Conservation (phyloP, 1,140 invertebrate genomes). For the Orchestia grillus region DNA sequence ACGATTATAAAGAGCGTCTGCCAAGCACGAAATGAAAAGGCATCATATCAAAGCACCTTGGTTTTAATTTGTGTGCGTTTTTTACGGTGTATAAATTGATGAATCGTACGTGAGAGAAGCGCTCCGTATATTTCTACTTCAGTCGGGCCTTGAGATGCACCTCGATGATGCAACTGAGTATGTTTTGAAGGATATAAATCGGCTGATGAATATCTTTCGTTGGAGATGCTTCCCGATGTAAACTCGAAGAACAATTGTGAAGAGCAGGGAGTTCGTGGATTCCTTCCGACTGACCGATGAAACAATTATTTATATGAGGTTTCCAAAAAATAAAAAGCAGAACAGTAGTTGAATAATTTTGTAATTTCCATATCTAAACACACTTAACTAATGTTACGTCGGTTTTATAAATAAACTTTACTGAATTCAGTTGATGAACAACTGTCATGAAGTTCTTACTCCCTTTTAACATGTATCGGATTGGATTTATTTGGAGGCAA, state of each 20-base stretch:
- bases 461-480: too few relatives aligned
- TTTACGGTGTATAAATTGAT: not conserved
- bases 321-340: not conserved
- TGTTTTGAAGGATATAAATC: not conserved
- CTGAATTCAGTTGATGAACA: too few relatives aligned
- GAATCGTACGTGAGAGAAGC: not conserved
- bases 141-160: not conserved
- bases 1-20: conserved; percentile 14
- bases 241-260: not conserved
- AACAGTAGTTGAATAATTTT: not conserved
- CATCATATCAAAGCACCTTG: not conserved
- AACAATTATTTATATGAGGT: too few relatives aligned
- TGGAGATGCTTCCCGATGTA: not conserved
- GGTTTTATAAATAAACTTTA: too few relatives aligned
- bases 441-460: too few relatives aligned
- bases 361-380: not conserved
- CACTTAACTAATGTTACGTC: not conserved
- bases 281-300: too few relatives aligned
- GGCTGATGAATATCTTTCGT: not conserved
- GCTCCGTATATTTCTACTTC: not conserved
- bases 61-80: not conserved
- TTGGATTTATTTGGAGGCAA: too few relatives aligned
- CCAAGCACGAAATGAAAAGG: not conserved
- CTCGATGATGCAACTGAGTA: not conserved
- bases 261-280: too few relatives aligned